Evolutionary conservation across 1,140 invertebrate genomes (phyloP).

Genomic region (Polypedilum vanderplanki): DNA sequence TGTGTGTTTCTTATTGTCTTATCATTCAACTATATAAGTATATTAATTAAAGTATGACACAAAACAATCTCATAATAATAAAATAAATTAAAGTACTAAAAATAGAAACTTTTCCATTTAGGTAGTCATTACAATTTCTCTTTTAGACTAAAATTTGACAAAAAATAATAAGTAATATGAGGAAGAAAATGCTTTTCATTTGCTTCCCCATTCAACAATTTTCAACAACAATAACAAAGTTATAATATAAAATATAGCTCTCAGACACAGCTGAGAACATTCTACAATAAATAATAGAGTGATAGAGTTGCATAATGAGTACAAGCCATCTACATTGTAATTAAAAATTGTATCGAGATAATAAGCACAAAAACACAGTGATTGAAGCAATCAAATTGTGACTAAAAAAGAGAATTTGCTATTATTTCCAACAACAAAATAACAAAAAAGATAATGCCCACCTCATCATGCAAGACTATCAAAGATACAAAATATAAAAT

Average conservation of each 20-base stretch:
- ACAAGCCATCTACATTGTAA: slow-evolving; percentile 18
- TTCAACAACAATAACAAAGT: too few species aligned
- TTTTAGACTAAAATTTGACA: too few species aligned
- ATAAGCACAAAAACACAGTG: neutral
- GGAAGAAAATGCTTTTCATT: too few species aligned
- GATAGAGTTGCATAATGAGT: slow-evolving; percentile 18
- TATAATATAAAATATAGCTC: too few species aligned
- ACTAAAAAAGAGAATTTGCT: neutral
- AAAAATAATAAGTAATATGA: too few species aligned
- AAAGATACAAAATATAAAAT: neutral
- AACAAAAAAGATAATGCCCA: neutral
- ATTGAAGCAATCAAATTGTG: neutral
- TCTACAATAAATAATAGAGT: neutral
- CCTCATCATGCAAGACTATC: slow-evolving; percentile 17
- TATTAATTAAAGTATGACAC: slow-evolving; percentile 1
- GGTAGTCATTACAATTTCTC: too few species aligned
- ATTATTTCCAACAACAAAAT: neutral
- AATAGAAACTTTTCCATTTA: too few species aligned
- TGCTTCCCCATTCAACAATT: too few species aligned
- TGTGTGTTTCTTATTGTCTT: neutral
- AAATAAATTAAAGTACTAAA: too few species aligned
- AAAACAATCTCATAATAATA: neutral
- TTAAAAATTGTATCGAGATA: slow-evolving; percentile 15
- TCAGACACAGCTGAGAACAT: neutral
- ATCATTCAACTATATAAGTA: slow-evolving; percentile 8